A percentile compares a stretch with the other conserved stretches of the same genome.
These are phyloP conservation scores for Sphenopsis melanotis DNA, from an alignment of 2,797 vertebrate species.

Conservation along the genomic window DNA sequence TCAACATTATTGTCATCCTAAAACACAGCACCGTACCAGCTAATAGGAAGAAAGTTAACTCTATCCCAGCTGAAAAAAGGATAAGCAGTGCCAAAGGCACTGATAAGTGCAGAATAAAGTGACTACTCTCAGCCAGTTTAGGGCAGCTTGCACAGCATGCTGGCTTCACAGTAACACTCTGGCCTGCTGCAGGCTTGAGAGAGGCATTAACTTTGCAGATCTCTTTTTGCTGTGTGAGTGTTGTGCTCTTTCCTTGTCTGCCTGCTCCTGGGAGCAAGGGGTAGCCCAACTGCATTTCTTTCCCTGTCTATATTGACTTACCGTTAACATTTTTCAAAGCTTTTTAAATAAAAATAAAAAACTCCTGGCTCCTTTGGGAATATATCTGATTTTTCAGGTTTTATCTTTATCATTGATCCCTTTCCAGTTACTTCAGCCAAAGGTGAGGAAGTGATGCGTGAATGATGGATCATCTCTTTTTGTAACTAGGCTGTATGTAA, in stretches of 20 bases:
- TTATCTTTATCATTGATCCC: constrained; percentile 23
- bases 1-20: not conserved
- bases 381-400: constrained; percentile 10
- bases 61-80: not conserved
- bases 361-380: not conserved
- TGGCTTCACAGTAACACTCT: not conserved
- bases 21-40: not conserved
- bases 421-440: constrained; percentile 13
- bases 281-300: not conserved
- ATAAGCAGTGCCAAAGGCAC: not conserved
- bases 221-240: not conserved
- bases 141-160: not conserved
- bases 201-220: not conserved
- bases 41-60: not conserved
- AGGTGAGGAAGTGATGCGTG: constrained; percentile 1
- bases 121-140: not conserved
- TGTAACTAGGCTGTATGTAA: not conserved
- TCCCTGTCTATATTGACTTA: not conserved
- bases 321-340: not conserved
- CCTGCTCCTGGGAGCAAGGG: not conserved
- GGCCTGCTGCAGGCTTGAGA: not conserved
- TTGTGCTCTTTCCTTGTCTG: not conserved
- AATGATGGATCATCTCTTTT: not conserved
- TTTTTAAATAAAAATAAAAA: constrained; percentile 33
- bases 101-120: not conserved